Percentiles rank a stretch among this genome's conserved stretches.
Conservation (phyloP, 2,888 invertebrate genomes). For the Synergus umbraculus region DNA sequence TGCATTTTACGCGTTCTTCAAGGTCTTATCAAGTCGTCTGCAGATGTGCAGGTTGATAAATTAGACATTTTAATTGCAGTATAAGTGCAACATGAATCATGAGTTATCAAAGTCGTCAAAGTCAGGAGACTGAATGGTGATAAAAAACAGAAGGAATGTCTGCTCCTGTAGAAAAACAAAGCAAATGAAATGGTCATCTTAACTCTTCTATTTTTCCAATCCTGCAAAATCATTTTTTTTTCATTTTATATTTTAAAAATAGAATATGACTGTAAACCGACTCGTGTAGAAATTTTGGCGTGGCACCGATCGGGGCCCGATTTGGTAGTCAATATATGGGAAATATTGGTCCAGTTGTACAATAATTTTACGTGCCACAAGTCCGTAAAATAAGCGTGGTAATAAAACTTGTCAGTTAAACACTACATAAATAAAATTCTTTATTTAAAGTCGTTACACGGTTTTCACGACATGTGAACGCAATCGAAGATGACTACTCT, state of each 20-base stretch:
- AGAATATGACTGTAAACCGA: no score
- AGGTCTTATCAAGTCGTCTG: conserved; percentile 25
- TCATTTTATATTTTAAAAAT: no score
- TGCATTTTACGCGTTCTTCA: conserved; percentile 34
- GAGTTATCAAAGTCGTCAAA: conserved; percentile 16
- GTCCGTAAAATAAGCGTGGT: no score
- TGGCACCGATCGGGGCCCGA: no score
- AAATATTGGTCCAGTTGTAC: no score
- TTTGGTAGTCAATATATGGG: no score
- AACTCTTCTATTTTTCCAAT: neutral
- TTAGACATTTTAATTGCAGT: conserved; percentile 31
- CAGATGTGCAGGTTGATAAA: conserved; percentile 16
- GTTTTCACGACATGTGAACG: no score
- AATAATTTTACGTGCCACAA: no score
- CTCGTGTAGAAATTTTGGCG: no score
- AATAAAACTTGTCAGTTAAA: neutral
- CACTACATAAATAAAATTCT: neutral
- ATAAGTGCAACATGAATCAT: conserved; percentile 33
- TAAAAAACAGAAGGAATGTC: conserved; percentile 7
- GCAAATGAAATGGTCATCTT: neutral
- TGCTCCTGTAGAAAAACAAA: conserved; percentile 4
- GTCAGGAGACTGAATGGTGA: conserved; percentile 1
- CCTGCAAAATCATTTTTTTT: no score
- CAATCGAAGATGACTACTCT: no score
- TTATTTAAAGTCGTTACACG: no score